Conservation (phyloP, 2,888 invertebrate species). For the Drosophila mulleri region DNA sequence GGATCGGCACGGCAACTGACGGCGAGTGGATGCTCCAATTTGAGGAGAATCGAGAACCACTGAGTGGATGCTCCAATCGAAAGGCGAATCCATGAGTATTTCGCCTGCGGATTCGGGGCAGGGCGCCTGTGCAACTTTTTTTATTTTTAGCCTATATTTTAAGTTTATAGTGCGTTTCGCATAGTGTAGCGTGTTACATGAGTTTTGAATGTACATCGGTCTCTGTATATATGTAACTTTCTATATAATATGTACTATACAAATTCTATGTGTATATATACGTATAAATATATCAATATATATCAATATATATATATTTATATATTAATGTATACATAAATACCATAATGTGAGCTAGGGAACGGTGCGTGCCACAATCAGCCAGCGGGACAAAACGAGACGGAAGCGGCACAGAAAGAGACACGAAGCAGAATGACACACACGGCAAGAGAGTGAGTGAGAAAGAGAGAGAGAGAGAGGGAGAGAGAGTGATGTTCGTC, state of each 20-base stretch:
- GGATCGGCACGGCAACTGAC: not conserved
- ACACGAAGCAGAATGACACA: not conserved
- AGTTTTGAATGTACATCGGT: constrained; percentile 20
- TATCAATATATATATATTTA: constrained; percentile 17
- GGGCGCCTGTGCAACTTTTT: constrained; percentile 22
- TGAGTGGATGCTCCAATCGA: not conserved
- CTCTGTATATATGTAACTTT: constrained; percentile 33
- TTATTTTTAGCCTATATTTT: constrained; percentile 14
- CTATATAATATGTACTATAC: constrained; percentile 13
- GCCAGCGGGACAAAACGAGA: not conserved
- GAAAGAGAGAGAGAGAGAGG: constrained; percentile 1
- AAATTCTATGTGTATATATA: constrained; percentile 12
- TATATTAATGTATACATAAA: constrained; percentile 34
- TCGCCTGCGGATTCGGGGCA: constrained; percentile 1
- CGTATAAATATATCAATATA: constrained; percentile 19
- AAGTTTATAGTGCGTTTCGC: constrained; percentile 39
- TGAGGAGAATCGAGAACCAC: not conserved
- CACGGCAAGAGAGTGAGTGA: not conserved
- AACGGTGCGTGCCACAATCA: constrained; percentile 9
- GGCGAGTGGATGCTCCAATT: not conserved
- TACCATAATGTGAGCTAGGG: constrained; percentile 22
- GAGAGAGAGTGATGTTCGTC: not conserved
- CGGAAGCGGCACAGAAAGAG: not conserved
- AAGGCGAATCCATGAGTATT: not conserved
- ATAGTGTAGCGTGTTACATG: constrained; percentile 17